Conservation (phyloP, 2,888 invertebrate species). For the Agapostemon virescens region DNA sequence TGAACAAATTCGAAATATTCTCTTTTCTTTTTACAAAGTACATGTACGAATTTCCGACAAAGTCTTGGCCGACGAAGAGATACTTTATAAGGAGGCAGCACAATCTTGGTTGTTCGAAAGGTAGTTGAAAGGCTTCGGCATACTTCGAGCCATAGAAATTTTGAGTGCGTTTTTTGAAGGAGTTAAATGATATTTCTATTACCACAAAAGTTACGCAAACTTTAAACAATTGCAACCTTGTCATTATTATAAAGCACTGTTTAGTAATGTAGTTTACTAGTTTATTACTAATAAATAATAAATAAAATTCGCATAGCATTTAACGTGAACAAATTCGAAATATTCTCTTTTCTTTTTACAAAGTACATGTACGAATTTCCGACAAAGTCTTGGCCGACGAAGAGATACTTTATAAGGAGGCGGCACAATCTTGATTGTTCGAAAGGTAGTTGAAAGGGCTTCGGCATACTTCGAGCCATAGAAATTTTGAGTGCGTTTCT, state of each 20-base stretch:
- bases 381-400: too few species aligned
- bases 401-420: not conserved
- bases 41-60: too few species aligned
- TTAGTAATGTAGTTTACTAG: too few species aligned
- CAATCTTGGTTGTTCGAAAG: not conserved
- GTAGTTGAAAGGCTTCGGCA: not conserved
- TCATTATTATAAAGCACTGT: too few species aligned
- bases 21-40: not conserved
- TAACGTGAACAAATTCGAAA: too few species aligned
- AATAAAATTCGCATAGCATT: too few species aligned
- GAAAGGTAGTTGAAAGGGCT: not conserved
- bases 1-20: not conserved
- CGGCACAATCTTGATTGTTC: not conserved
- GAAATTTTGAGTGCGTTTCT: conserved; percentile 10
- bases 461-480: not conserved
- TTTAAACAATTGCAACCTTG: too few species aligned
- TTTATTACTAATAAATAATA: too few species aligned
- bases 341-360: not conserved
- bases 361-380: too few species aligned
- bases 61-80: not conserved
- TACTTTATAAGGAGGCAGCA: not conserved
- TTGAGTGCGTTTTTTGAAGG: not conserved
- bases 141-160: conserved; percentile 12
- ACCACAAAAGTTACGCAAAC: too few species aligned
- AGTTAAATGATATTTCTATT: too few species aligned